A percentile compares a stretch with the other conserved stretches of the same genome.
Evolutionary conservation across 2,113 vertebrate genomes (phyloP).

Genomic region (Rhagologus leucostigma): DNA sequence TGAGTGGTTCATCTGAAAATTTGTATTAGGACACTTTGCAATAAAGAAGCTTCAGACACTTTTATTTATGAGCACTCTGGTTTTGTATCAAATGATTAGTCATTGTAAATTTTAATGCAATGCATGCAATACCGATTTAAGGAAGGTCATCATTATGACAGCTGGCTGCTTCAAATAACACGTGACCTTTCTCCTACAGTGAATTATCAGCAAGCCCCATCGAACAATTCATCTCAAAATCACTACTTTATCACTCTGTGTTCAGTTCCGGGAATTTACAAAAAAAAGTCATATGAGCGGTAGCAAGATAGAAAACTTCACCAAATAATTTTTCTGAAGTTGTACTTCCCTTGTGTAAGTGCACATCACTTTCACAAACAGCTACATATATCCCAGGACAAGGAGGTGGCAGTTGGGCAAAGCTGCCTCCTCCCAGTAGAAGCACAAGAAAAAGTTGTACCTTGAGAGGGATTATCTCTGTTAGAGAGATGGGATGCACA

Average conservation of each 20-base stretch:
- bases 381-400: background rate
- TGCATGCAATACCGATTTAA: background rate
- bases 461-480: constrained; percentile 41
- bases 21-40: background rate
- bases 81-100: background rate
- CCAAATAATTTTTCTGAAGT: background rate
- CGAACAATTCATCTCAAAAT: background rate
- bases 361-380: background rate
- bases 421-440: background rate
- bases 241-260: background rate
- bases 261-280: background rate
- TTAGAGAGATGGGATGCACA: background rate
- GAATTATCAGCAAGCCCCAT: background rate
- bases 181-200: background rate
- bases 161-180: background rate
- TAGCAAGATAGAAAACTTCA: background rate
- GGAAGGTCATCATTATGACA: background rate
- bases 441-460: constrained; percentile 8
- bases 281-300: background rate
- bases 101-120: background rate
- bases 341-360: background rate
- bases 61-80: background rate
- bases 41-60: background rate
- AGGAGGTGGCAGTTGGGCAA: background rate
- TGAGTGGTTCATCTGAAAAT: background rate